Percentiles rank a stretch among this genome's conserved stretches.
Conservation (phyloP, 2,888 invertebrate genomes). For the Tinea pellionella region DNA sequence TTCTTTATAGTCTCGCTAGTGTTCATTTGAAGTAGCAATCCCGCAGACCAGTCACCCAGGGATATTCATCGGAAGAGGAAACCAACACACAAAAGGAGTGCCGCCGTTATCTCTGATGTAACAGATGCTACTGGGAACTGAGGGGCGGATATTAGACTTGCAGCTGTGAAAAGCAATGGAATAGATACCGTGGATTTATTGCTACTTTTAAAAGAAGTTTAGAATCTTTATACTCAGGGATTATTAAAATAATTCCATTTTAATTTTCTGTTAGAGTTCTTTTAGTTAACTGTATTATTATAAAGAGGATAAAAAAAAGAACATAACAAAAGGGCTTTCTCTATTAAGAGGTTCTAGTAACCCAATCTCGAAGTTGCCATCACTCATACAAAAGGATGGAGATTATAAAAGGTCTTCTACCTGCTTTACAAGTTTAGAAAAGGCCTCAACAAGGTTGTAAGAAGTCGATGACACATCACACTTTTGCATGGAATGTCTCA, state of each 20-base stretch:
- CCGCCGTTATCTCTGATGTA: not conserved
- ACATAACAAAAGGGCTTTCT: not conserved
- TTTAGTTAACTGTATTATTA: no score
- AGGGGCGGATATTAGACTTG: not conserved
- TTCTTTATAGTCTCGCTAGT: not conserved
- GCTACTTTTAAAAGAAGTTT: no score
- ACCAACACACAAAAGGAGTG: not conserved
- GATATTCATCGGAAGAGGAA: not conserved
- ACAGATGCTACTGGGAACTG: not conserved
- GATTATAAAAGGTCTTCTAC: conserved; percentile 17
- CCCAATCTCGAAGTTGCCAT: not conserved
- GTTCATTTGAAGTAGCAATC: not conserved
- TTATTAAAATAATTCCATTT: no score
- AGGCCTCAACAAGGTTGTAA: conserved; percentile 27
- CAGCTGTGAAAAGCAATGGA: conserved; percentile 1
- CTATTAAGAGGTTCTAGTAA: conserved; percentile 33
- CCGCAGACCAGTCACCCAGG: not conserved
- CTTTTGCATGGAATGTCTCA: not conserved
- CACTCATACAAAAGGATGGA: conserved; percentile 24
- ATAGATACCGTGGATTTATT: not conserved
- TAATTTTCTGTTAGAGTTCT: no score
- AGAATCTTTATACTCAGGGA: no score
- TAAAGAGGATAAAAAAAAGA: no score
- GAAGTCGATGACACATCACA: conserved; percentile 43
- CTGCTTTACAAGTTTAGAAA: conserved; percentile 16